Percentiles rank a stretch among this genome's conserved stretches.
phyloP scores from a whole-genome alignment of 2,113 vertebrate genomes.

The Conger conger region DNA sequence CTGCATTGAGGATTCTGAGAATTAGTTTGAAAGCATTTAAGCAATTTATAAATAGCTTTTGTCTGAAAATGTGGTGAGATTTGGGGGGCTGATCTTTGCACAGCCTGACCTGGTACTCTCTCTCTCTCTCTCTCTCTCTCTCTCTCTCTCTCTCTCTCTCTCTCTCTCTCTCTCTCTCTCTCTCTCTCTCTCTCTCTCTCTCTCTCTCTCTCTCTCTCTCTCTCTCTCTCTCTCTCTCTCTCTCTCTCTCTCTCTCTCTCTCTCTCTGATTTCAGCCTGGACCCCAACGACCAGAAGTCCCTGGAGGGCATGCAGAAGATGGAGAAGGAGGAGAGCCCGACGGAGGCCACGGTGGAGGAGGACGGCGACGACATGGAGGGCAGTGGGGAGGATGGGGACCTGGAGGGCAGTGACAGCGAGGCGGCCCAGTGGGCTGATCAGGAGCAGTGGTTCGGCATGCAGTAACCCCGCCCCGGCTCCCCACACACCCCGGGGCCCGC shows the following conservation, averaged over 20 bases:
- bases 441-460: slow-evolving; percentile 99
- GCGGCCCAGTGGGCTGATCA: slow-evolving; percentile 97
- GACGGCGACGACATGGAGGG: slow-evolving; percentile 99
- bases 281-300: slow-evolving; percentile 97
- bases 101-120: neutral
- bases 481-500: neutral
- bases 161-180: no score
- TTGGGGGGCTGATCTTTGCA: neutral
- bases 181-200: no score
- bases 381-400: slow-evolving; percentile 94
- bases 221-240: no score
- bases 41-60: neutral
- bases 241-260: no score
- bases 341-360: slow-evolving; percentile 93
- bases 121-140: no score
- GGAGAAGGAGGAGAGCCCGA: slow-evolving; percentile 97
- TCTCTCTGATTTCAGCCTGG: slow-evolving; percentile 72
- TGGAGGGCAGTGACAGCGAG: slow-evolving; percentile 97
- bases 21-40: neutral
- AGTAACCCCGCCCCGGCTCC: slow-evolving; percentile 65
- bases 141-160: no score
- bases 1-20: neutral
- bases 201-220: no score
- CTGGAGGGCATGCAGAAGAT: slow-evolving; percentile 98
- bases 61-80: neutral